Evolutionary conservation across 2,113 vertebrate genomes (phyloP).

Genomic region (Crotophaga sulcirostris): DNA sequence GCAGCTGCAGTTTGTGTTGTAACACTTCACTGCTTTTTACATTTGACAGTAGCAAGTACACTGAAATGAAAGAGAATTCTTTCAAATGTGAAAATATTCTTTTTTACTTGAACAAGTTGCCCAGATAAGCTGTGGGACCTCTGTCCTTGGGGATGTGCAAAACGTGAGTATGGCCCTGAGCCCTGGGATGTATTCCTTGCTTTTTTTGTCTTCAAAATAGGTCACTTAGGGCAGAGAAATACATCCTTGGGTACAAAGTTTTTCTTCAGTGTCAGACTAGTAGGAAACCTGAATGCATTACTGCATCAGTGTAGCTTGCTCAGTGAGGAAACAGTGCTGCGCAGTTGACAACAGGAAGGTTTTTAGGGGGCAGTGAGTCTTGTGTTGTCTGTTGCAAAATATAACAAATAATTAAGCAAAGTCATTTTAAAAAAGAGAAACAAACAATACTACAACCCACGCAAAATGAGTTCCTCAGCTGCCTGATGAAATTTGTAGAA

Average conservation of each 20-base stretch:
- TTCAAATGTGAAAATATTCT: not conserved
- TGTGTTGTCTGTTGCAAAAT: not conserved
- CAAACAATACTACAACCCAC: not conserved
- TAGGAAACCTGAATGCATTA: not conserved
- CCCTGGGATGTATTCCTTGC: not conserved
- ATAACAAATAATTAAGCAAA: not conserved
- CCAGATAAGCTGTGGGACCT: not conserved
- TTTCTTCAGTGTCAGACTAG: not conserved
- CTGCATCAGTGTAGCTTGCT: not conserved
- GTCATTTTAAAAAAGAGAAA: not conserved
- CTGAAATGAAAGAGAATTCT: not conserved
- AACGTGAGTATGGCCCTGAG: not conserved
- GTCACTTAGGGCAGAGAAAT: not conserved
- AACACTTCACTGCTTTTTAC: not conserved
- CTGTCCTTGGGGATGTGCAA: not conserved
- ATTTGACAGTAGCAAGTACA: not conserved
- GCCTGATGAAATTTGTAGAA: not conserved
- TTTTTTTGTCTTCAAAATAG: not conserved
- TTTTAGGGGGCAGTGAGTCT: not conserved
- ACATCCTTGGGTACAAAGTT: not conserved
- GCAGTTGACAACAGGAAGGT: not conserved
- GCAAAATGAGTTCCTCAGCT: not conserved
- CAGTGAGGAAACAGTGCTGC: not conserved
- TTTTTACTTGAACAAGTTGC: not conserved
- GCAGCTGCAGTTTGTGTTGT: not conserved